Base-by-base conservation (phyloP, 2,888 invertebrate genomes). In the Chloromyia formosa region DNA sequence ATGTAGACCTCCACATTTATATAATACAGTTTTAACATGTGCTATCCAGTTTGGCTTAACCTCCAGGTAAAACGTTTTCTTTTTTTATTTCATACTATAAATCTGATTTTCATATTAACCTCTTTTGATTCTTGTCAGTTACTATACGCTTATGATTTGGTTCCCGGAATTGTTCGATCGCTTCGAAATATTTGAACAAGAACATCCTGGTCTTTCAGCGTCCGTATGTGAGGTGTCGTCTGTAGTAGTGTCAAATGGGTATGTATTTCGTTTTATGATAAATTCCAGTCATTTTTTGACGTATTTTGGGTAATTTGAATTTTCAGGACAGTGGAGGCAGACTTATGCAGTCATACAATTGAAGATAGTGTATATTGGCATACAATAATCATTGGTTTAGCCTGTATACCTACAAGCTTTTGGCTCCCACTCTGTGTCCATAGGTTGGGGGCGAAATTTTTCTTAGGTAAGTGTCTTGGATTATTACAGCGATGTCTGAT, bases 101-200 rank as follows among this genome's bases (percentile, higher is more conserved):
- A n/a, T 45, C 42, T 12, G n/a, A n/a, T n/a, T n/a, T 12, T 49
- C 3, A 45, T 20, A 54, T 12, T 35, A 0, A 68, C 66, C 18
- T 53, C 58, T 69, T 53, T 27, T 4, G 73, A 73, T 64, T 85
- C 86, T n/a, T 49, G 3, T 14, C 86, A 95, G 95, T 82, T 95
- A 95, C 86, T 95, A 95, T 84, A 95, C 95, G 7, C 86, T 95
- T 58, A 95, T 94, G 93, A 90, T 95, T 83, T 96, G 95, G 95
- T 95, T 95, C 86, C 95, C 95, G 14, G 95, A 95, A 84, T 85
- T 95, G 80, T 95, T 95, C 86, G 90, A 91, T 84, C 91, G 95
- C 73, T 93, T 93, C 84, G 93, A 93, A 81, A 91, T 91, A 80
- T 93, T 90, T 83, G 93, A 93, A 81, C 82, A 84, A 27, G 83